Conservation (phyloP, 2,113 vertebrate species). For the Kryptolebias marmoratus region DNA sequence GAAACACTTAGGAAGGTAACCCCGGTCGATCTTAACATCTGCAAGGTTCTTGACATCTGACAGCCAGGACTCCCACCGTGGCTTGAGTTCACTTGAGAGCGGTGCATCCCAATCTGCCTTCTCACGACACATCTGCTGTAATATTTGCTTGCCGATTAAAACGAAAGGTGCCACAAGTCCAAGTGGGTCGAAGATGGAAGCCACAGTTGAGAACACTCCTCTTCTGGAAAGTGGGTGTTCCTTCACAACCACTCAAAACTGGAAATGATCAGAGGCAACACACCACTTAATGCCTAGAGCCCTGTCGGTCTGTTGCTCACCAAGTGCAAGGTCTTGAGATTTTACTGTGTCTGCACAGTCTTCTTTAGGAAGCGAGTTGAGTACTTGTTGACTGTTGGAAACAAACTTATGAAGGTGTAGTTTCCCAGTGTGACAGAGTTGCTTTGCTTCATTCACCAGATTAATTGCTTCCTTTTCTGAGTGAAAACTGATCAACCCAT, state of each 20-base stretch:
- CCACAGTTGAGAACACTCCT: not conserved
- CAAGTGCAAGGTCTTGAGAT: not conserved
- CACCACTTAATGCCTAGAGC: not conserved
- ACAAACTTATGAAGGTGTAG: not conserved
- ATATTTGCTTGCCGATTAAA: not conserved
- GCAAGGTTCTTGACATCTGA: constrained; percentile 1
- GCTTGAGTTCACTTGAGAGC: not conserved
- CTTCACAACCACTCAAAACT: constrained; percentile 9
- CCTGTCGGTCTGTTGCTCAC: not conserved
- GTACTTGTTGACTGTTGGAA: not conserved
- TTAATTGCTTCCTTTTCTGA: not conserved
- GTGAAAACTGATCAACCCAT: not conserved
- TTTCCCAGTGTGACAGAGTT: too few species aligned
- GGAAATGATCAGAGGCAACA: constrained; percentile 11
- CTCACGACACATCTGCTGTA: not conserved
- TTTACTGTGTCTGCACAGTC: constrained; percentile 8
- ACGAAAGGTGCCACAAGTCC: not conserved
- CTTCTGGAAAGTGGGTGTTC: too few species aligned
- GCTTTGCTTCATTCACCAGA: not conserved
- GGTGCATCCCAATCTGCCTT: not conserved
- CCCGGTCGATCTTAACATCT: not conserved
- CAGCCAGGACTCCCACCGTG: not conserved
- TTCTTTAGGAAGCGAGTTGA: constrained; percentile 5
- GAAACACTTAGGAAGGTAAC: constrained; percentile 9
- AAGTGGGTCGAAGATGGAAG: constrained; percentile 8